Percentiles rank a stretch among this genome's conserved stretches.
Evolutionary conservation across 2,797 vertebrate genomes (phyloP).

Genomic region (Rallus crepitans): DNA sequence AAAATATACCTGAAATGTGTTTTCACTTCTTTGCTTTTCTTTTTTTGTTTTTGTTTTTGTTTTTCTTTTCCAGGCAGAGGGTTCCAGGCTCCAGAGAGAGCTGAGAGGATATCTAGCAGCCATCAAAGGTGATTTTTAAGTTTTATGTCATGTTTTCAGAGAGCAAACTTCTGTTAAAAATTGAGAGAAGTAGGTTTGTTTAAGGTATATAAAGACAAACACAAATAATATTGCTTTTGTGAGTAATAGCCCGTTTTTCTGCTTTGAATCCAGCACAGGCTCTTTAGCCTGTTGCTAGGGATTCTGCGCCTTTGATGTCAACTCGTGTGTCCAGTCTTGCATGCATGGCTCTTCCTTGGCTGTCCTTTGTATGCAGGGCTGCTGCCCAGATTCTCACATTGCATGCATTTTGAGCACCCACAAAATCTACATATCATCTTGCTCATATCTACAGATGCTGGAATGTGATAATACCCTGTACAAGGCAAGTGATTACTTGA

Average conservation of each 20-base stretch:
- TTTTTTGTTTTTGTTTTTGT: not conserved
- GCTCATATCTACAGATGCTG: not conserved
- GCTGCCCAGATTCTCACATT: not conserved
- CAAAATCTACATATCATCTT: not conserved
- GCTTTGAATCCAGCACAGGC: not conserved
- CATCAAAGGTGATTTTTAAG: constrained; percentile 90
- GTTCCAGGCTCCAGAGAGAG: constrained; percentile 93
- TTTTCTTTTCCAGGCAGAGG: constrained; percentile 87
- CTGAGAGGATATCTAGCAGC: constrained; percentile 94
- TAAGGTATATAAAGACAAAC: not conserved
- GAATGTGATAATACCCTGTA: not conserved
- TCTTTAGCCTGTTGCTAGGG: not conserved
- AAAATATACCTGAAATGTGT: not conserved
- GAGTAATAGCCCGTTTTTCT: not conserved
- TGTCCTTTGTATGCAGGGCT: not conserved
- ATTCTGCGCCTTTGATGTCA: not conserved
- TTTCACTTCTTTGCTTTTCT: not conserved
- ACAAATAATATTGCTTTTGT: not conserved
- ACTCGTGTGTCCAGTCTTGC: not conserved
- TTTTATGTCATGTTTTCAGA: not conserved
- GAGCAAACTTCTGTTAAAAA: not conserved
- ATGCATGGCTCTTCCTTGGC: accelerated
- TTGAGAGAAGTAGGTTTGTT: not conserved
- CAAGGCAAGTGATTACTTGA: not conserved
- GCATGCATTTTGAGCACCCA: not conserved